Percentiles rank a stretch among this genome's conserved stretches.
Conservation (phyloP, 2,888 invertebrate genomes). For the Sympetrum striolatum region DNA sequence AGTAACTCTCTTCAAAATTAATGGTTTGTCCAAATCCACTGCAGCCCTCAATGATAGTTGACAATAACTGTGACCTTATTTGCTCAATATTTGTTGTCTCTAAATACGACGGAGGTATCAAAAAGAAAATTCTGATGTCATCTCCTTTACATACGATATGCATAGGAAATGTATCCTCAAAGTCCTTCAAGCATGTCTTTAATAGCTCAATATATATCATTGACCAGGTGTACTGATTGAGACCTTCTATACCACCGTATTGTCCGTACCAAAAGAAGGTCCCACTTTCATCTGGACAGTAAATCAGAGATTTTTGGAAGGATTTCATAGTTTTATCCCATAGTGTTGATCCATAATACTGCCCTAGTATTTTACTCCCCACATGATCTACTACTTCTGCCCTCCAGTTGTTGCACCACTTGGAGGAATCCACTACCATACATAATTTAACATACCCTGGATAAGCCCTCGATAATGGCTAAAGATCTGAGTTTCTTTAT, state of each 20-base stretch:
- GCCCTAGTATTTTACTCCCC: not conserved
- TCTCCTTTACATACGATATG: not conserved
- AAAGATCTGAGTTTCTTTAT: not conserved
- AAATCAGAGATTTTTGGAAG: not conserved
- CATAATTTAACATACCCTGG: not conserved
- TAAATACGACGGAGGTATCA: not conserved
- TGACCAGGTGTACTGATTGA: not conserved
- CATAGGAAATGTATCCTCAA: not conserved
- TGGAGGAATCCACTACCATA: not conserved
- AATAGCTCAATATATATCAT: not conserved
- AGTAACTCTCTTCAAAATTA: not conserved
- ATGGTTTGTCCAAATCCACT: not conserved
- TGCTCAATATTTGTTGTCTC: not conserved
- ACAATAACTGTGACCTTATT: not conserved
- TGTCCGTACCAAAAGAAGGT: not conserved
- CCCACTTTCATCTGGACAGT: not conserved
- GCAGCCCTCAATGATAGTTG: not conserved
- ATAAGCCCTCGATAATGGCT: not conserved
- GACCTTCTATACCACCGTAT: not conserved
- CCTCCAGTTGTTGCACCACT: not conserved
- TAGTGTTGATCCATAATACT: not conserved
- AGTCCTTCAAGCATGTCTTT: not conserved
- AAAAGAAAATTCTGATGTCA: not conserved
- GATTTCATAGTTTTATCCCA: not conserved
- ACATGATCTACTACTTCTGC: not conserved